Evolutionary conservation across 2,888 invertebrate genomes (phyloP).

Genomic region (Phortica okadai): DNA sequence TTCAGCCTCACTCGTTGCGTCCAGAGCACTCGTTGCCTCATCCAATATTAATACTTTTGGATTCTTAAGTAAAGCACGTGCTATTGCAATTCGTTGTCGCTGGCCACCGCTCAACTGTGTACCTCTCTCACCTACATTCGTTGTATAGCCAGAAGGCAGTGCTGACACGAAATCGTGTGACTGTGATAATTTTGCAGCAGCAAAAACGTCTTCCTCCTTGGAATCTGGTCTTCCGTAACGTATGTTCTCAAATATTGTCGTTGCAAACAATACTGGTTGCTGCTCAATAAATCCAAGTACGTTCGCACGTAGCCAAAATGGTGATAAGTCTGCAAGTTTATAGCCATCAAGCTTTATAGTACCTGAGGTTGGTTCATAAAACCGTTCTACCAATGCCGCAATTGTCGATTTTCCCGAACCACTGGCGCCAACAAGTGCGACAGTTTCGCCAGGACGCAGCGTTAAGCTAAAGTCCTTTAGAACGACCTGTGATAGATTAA

Average conservation of each 20-base stretch:
- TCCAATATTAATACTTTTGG: constrained; percentile 92
- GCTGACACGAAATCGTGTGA: constrained; percentile 91
- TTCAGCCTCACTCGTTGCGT: constrained; percentile 92
- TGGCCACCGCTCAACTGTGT: constrained; percentile 96
- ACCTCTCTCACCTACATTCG: constrained; percentile 92
- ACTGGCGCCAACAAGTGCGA: constrained; percentile 93
- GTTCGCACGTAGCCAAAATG: constrained; percentile 89
- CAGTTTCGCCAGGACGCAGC: constrained; percentile 91
- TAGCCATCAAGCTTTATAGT: constrained; percentile 75
- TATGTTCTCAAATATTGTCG: constrained; percentile 94
- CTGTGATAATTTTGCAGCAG: constrained; percentile 91
- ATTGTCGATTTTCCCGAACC: constrained; percentile 98
- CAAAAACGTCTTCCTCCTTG: constrained; percentile 82
- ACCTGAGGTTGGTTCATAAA: constrained; percentile 75
- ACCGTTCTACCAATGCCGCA: constrained; percentile 91
- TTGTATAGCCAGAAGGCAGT: constrained; percentile 91
- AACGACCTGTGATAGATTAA: constrained; percentile 79
- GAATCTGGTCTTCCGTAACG: constrained; percentile 89
- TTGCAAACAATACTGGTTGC: constrained; percentile 95
- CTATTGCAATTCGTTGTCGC: constrained; percentile 96
- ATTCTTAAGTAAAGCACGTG: constrained; percentile 93
- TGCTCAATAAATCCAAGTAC: constrained; percentile 93
- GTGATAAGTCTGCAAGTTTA: constrained; percentile 75
- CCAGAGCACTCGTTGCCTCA: constrained; percentile 97
- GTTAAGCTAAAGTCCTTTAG: constrained; percentile 88